Percentiles rank a stretch among this genome's conserved stretches.
Conservation (phyloP, 1,140 invertebrate genomes). For the Papilio dardanus region DNA sequence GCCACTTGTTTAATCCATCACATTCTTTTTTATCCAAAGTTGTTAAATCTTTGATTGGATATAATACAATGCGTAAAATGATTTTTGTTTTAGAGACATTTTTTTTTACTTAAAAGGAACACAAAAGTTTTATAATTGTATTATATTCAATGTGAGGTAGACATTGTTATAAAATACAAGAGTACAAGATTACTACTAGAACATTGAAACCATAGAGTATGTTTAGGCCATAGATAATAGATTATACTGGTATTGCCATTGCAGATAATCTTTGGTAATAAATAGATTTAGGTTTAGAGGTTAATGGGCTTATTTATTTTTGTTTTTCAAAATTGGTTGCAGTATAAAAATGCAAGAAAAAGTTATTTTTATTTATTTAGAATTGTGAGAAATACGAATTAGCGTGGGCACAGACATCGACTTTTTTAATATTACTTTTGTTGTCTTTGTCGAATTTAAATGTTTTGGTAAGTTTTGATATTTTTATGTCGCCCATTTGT, state of each 20-base stretch:
- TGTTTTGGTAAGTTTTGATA: constrained; percentile 55
- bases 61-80: background rate
- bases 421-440: no score
- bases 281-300: constrained; percentile 7
- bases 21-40: constrained; percentile 13
- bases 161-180: constrained; percentile 9
- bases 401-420: background rate
- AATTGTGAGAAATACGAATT: background rate
- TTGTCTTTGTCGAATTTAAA: constrained; percentile 59
- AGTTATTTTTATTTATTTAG: no score
- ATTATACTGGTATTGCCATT: background rate
- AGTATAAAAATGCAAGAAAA: no score
- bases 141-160: background rate
- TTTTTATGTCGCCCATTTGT: constrained; percentile 40
- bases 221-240: constrained; percentile 6
- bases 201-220: background rate
- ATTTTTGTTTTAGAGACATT: background rate
- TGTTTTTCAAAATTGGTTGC: background rate
- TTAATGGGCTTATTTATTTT: constrained; percentile 5
- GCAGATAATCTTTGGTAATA: background rate
- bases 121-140: background rate
- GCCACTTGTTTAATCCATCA: constrained; percentile 28
- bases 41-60: constrained; percentile 7
- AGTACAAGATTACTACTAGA: constrained; percentile 4
- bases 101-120: no score